phyloP scores from a whole-genome alignment of 2,797 vertebrate species.

The Micrastur ruficollis region DNA sequence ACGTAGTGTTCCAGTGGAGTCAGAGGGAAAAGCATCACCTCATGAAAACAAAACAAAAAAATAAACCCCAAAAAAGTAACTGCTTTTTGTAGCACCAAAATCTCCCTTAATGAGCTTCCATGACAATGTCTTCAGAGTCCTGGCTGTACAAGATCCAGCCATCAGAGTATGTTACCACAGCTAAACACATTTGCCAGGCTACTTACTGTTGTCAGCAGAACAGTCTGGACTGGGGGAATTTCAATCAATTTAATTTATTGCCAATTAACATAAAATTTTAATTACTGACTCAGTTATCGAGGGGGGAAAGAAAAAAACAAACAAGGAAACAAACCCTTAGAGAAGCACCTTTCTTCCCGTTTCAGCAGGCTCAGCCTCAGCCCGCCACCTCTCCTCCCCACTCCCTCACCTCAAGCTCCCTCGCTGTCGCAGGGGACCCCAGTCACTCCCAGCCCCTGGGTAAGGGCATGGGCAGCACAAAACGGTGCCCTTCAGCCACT shows the following conservation, averaged over 20 bases:
- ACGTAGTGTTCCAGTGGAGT: background rate
- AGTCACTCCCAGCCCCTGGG: rapidly evolving
- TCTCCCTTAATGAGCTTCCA: background rate
- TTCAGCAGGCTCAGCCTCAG: background rate
- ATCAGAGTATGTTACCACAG: background rate
- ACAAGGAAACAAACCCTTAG: background rate
- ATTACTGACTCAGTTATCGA: background rate
- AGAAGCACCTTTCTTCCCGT: background rate
- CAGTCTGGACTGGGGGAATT: background rate
- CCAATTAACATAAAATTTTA: background rate
- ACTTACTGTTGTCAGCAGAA: too few species aligned
- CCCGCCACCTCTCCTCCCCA: background rate
- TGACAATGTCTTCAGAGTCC: background rate
- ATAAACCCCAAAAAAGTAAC: background rate
- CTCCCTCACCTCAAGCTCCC: background rate
- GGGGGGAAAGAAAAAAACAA: background rate
- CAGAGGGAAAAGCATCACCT: background rate
- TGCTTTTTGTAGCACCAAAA: background rate
- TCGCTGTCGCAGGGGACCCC: rapidly evolving
- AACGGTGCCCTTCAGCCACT: rapidly evolving
- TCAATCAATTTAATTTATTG: background rate
- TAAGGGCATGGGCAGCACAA: rapidly evolving
- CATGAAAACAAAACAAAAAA: background rate
- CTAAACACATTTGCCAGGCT: background rate
- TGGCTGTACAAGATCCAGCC: background rate